Evolutionary conservation across 2,888 invertebrate species (phyloP), one percentile per base, ranked within the genome.

Genomic region (Colostygia pectinataria): DNA sequence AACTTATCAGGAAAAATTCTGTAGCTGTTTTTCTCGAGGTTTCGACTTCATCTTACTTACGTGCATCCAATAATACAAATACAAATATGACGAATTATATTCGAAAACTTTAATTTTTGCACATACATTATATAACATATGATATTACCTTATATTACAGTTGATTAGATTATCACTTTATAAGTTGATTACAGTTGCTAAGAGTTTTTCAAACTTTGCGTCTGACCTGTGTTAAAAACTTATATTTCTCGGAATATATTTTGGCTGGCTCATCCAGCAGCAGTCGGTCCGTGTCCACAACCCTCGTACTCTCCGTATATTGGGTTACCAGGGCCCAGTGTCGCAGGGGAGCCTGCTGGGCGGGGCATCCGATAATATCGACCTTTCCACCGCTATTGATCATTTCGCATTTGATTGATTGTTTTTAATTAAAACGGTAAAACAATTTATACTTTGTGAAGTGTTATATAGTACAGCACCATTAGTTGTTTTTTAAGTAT

Each of bases 321-420:
- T 89, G 74, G 86, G 88, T 88, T 89, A 89, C 83, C 77, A 81
- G 85, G 78, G 73, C 81, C 74, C 67, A 65, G 66, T 75, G 79
- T 68, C 69, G 76, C 52, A 63, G 68, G 74, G 72, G 71, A 59
- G 58, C 41, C 40, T 57, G 66, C 59, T 59, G 70, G 74, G 76
- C 72, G 74, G 72, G 71, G 71, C 68, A 56, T 58, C 55, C 46
- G 65, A 74, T 72, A 69, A 56, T 77, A 80, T 80, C 79, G 76
- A 79, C 74, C 74, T 73, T 71, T 67, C 61, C 62, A 64, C 61
- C 63, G 68, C 65, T 76, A 78, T 79, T 73, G 76, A 77, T 75
- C 72, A 74, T 73, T 77, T 66, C 65, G 61, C 59, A 57, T 68
- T 66, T 78, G 77, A 80, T 79, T 77, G 78, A 79, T 79, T 71